Base-by-base conservation (phyloP, 2,888 invertebrate genomes). In the Biston stratarius region DNA sequence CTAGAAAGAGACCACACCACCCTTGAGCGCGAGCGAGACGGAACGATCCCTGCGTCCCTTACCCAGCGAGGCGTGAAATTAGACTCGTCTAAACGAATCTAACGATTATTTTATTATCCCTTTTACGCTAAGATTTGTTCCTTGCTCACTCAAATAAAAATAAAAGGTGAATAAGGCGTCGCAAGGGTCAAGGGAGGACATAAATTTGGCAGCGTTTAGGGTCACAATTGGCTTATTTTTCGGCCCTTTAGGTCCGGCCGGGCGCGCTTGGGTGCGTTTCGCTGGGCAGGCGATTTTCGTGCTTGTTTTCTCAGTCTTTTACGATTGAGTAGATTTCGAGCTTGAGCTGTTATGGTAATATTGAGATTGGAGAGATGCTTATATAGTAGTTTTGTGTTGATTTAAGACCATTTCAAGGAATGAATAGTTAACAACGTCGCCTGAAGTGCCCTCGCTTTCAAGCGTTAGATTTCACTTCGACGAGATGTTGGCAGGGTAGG, bases 101-200 rank as follows among this genome's bases (percentile, higher is more conserved):
- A 93, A 93, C 94, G 94, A 93, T 94, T 94, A 94, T 93, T 94
- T 94, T 94, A 94, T 93, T 94, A 93, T 93, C 91, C 92, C 89
- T 91, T 92, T 91, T 91, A 86, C 92, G 86, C 92, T 93, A 93
- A 94, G 94, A 94, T 93, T 94, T 93, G 94, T 93, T 94, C 87
- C 94, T 93, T 94, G 94, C 92, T 93, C 94, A 94, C 87, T 93
- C 91, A 92, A 93, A 94, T 93, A 94, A 94, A 94, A 94, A 92
- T 93, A 92, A 93, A 91, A 93, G 92, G 93, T 93, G 94, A 93
- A 83, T 90, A 92, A 93, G 87, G 86, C 88, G 88, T 84, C 82
- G 84, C 82, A 83, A 87, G 93, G 93, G 93, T 92, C 93, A 92
- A 90, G 88, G 86, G 78, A 81, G 79, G 79, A 84, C 86, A 90